Evolutionary conservation across 2,888 invertebrate genomes (phyloP), one percentile per base, ranked within the genome.

Genomic region (Isotomurus palustris): DNA sequence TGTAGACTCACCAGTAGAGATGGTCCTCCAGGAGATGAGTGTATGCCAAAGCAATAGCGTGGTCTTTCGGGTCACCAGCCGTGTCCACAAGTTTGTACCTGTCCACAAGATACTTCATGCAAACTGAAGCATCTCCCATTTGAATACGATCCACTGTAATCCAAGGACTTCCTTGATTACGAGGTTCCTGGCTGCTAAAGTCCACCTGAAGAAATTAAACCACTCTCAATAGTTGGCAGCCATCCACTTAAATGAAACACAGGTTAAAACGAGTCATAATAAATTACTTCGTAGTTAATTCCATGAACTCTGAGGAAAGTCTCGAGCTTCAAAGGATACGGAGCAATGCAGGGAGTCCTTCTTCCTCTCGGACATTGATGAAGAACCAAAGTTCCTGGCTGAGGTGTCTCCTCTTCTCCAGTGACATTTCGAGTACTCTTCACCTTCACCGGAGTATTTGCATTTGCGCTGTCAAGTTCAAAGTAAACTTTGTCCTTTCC

Each of bases 21-120:
- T 69, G 67, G 32, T 69, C 59, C 27, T 69, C 67, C 22, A 69
- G 51, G 3, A 69, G 48, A 48, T 69, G 69, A 12, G 47, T 61
- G 55, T 60, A 63, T 0, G 67, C 67, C n/a, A 55, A 51, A 19
- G 60, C 48, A 17, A 57, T 49, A n/a, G 63, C 41, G 21, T 53
- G 62, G n/a, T 56, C 45, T 12, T 49, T 49, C 6, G 53, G 52
- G 24, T 28, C 56, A 29, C 56, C 35, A 10, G 43, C 51, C 14
- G 28, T 49, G 10, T 60, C 55, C 10, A 38, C 45, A 2, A 68
- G 19, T n/a, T 48, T 44, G 45, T 66, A 68, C 12, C 51, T 32
- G 14, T 60, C 57, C 1, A 54, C 43, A 6, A 68, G 36, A 36
- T 58, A 63, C 3, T 43, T 25, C n/a, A 67, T 43, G 22, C 67